Percentiles rank a stretch among this genome's conserved stretches.
These are phyloP conservation scores for Callorhinus ursinus DNA, from an alignment of 2,113 vertebrate genomes.

Conservation along the genomic window DNA sequence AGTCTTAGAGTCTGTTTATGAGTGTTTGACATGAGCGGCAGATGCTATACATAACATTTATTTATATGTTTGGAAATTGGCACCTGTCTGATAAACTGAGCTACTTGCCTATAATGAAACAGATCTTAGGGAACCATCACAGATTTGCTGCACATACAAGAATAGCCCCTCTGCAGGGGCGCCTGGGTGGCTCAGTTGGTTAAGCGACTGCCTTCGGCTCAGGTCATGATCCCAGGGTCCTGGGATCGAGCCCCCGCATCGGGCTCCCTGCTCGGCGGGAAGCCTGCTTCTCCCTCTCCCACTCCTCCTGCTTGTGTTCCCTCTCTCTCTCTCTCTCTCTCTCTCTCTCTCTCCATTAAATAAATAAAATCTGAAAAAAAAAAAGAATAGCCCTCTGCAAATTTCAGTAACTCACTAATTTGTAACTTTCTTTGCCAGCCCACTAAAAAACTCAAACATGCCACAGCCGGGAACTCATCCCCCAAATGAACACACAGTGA, in stretches of 20 bases:
- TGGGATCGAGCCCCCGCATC: no score
- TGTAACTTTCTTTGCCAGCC: background rate
- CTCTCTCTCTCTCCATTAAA: no score
- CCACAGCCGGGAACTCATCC: background rate
- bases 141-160: background rate
- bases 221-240: no score
- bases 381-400: background rate
- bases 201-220: no score
- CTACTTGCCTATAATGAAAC: background rate
- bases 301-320: no score
- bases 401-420: background rate
- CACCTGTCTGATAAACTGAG: background rate
- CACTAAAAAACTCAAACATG: background rate
- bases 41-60: background rate
- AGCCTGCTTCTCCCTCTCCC: no score
- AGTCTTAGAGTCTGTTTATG: background rate
- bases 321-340: no score
- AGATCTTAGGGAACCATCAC: background rate
- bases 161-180: background rate
- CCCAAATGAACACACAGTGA: constrained; percentile 33
- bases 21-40: background rate
- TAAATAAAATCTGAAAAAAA: no score
- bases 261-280: no score
- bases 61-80: constrained; percentile 21
- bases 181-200: no score